A percentile compares a stretch with the other conserved stretches of the same genome.
These are phyloP conservation scores for Lithophane ornitopus DNA, from an alignment of 2,888 invertebrate species.

Conservation along the genomic window DNA sequence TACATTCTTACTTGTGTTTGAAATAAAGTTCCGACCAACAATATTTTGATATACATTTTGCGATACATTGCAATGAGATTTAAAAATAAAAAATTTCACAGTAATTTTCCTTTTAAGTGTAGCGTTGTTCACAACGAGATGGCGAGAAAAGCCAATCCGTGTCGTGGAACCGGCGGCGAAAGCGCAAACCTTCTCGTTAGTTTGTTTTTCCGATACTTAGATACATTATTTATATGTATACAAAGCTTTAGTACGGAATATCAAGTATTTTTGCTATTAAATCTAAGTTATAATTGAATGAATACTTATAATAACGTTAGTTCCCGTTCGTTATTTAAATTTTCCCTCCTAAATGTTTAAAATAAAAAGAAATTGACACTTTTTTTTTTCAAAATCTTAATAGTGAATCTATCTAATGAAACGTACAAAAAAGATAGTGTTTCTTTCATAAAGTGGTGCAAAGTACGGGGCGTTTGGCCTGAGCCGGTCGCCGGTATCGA, in stretches of 20 bases:
- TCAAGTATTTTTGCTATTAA: neutral
- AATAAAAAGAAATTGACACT: neutral
- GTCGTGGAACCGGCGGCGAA: constrained; percentile 6
- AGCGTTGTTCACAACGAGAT: constrained; percentile 1
- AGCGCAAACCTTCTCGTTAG: neutral
- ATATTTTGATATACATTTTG: neutral
- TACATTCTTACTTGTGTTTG: neutral
- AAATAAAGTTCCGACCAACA: neutral
- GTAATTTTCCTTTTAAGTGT: constrained; percentile 1
- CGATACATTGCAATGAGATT: neutral
- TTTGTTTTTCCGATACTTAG: constrained; percentile 14
- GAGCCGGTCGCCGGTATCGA: constrained; percentile 68
- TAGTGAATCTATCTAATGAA: neutral
- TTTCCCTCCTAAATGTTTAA: neutral
- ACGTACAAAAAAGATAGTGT: constrained; percentile 54
- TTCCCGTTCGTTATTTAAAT: neutral
- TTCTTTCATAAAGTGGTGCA: constrained; percentile 66
- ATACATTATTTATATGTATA: neutral
- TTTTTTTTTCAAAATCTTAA: neutral
- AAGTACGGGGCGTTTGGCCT: constrained; percentile 63
- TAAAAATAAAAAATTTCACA: neutral
- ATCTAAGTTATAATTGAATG: neutral
- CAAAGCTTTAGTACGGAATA: neutral
- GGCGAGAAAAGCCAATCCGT: constrained; percentile 18
- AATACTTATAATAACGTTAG: neutral